phyloP scores from a whole-genome alignment of 1,140 invertebrate species.

The Hycleus phaleratus region DNA sequence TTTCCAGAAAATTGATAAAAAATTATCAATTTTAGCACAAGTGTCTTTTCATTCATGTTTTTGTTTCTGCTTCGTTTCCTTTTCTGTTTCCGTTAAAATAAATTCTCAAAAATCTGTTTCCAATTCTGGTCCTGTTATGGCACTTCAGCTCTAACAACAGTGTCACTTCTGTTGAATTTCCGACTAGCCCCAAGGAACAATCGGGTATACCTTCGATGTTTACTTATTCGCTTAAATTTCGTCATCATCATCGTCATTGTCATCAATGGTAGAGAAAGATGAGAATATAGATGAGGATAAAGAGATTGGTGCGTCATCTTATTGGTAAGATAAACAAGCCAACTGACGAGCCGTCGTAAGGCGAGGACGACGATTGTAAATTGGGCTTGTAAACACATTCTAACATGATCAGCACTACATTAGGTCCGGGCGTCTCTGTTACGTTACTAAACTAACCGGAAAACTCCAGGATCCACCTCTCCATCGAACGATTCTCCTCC shows the following conservation, averaged over 20 bases:
- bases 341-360: slow-evolving; percentile 32
- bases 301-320: slow-evolving; percentile 30
- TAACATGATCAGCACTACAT: slow-evolving; percentile 42
- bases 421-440: slow-evolving; percentile 32
- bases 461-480: slow-evolving; percentile 17
- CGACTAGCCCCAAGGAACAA: too few relatives aligned
- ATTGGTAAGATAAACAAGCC: slow-evolving; percentile 36
- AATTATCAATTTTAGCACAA: too few relatives aligned
- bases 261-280: not conserved
- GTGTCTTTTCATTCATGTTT: too few relatives aligned
- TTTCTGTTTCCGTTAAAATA: too few relatives aligned
- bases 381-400: slow-evolving; percentile 42
- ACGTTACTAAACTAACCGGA: slow-evolving; percentile 26
- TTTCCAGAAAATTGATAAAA: too few relatives aligned
- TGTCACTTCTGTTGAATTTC: too few relatives aligned
- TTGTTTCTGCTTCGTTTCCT: too few relatives aligned
- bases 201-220: not conserved
- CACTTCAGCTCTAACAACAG: too few relatives aligned
- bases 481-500: slow-evolving; percentile 2
- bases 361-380: slow-evolving; percentile 39
- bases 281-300: not conserved
- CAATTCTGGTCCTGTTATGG: too few relatives aligned
- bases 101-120: too few relatives aligned
- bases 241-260: not conserved
- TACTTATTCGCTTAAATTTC: not conserved